Evolutionary conservation across 1,140 invertebrate species (phyloP), one percentile per base, ranked within the genome.

Genomic region (Apis cerana): DNA sequence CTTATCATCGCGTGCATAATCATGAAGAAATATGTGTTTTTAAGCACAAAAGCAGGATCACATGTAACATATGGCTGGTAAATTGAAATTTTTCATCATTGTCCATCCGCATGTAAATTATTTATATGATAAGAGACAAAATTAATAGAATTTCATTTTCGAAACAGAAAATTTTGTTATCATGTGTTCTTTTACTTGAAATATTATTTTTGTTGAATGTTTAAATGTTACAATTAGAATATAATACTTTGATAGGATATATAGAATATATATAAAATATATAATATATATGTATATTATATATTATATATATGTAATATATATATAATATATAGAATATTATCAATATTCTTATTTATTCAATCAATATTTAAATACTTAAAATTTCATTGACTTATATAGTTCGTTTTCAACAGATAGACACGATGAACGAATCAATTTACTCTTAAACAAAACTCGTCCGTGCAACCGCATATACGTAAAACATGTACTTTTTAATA

Each of bases 401-500:
- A 67, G 48, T 56, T 33, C 33, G 0, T 64, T 48, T 12, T 54
- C 17, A 7, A 43, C 69, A 58, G 33, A 33, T 85, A 19, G 74
- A 82, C 64, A 75, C 59, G 54, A 54, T 61, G 68, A 58, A 43
- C 71, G 33, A 23, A 70, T 61, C 71, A 52, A 48, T 56, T 58
- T 43, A 72, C 15, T 75, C 50, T 19, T 17, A 62, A 75, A 21
- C 65, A 72, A 74, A 85, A 81, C 54, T 84, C 72, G 82, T 87
- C 85, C 78, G 78, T 82, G 61, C 72, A 85, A 88, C 61, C 83
- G 48, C 54, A 88, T 85, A 88, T 88, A 88, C 86, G 89, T 90
- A 91, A 85, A 83, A 87, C 88, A 89, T 87, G 64, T 80, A 87
- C 88, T 89, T 91, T 90, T 86, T 85, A 88, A 80, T 78, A 78